Evolutionary conservation across 1,140 invertebrate species (phyloP).

Genomic region (Philotrypesis tridentata): DNA sequence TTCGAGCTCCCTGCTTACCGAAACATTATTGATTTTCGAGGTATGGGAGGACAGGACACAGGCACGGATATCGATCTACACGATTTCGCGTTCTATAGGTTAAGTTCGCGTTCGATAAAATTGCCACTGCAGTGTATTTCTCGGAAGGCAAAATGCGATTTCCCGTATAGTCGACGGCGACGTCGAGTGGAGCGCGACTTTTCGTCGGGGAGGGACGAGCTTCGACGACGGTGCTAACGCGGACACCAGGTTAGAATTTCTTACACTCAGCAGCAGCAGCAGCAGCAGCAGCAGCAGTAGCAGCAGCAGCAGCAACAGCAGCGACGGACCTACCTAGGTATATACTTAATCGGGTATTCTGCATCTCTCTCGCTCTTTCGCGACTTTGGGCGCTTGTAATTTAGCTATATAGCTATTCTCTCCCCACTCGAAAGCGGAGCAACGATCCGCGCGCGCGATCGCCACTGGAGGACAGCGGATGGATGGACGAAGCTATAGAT

Average conservation of each 20-base stretch:
- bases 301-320: no score
- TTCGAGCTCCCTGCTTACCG: neutral
- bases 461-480: neutral
- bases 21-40: constrained; percentile 14
- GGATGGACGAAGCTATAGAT: neutral
- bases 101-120: constrained; percentile 4
- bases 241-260: constrained; percentile 32
- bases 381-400: no score
- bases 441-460: neutral
- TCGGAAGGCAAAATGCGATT: neutral
- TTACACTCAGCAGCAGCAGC: neutral
- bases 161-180: neutral
- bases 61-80: neutral
- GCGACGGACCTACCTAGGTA: neutral
- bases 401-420: constrained; percentile 15
- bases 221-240: neutral
- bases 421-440: neutral
- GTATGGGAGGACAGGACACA: neutral
- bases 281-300: no score
- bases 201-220: neutral
- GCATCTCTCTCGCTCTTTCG: neutral
- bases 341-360: neutral
- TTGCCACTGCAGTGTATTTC: neutral
- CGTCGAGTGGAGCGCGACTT: neutral
- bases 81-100: constrained; percentile 22